Evolutionary conservation across 2,797 vertebrate species (phyloP), one percentile per base, ranked within the genome.

Genomic region (Brachyalestes nurse): DNA sequence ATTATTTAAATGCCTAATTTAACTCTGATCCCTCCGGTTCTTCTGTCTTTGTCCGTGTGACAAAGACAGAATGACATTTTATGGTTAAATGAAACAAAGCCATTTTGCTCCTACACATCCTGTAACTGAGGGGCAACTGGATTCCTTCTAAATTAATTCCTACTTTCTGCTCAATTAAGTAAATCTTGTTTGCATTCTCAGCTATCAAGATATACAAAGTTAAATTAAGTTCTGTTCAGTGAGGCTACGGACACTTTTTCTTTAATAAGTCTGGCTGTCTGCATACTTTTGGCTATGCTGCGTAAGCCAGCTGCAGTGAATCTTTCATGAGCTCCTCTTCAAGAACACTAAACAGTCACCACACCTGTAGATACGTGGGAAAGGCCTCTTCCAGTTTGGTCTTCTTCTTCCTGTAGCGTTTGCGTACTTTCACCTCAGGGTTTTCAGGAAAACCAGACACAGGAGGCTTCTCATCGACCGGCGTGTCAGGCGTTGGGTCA

Each of bases 351-450:
- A n/a, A 65, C 17, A 13, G n/a, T n/a, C 57, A 14, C 81, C 89
- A 80, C 88, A 98, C 98, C 96, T 99, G 98, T 81, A 99, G 90
- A 83, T 99, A 99, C 45, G 95, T 91, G 81, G 98, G 98, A 89
- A 99, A 99, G 5, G 95, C 97, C 89, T 99, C 98, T 88, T 99
- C 98, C 13, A 99, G 94, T 84, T 99, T 99, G 55, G 97, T 99
- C 92, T 99, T 99, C 94, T 97, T 97, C 89, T 99, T 99, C 75
- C 97, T 87, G 89, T 99, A 99, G 81, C 98, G 96, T 82, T 99
- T 99, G 90, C 98, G 98, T 79, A 97, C 97, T 93, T 99, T 99
- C 85, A 85, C 73, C 28, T 87, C 86, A 0, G 86, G 81, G 65
- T 75, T 85, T 66, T 99, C 98, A 1, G 94, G 95, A 76, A 94